These are phyloP conservation scores for Sitobion miscanthi DNA, from an alignment of 1,140 invertebrate species.

Conservation along the genomic window DNA sequence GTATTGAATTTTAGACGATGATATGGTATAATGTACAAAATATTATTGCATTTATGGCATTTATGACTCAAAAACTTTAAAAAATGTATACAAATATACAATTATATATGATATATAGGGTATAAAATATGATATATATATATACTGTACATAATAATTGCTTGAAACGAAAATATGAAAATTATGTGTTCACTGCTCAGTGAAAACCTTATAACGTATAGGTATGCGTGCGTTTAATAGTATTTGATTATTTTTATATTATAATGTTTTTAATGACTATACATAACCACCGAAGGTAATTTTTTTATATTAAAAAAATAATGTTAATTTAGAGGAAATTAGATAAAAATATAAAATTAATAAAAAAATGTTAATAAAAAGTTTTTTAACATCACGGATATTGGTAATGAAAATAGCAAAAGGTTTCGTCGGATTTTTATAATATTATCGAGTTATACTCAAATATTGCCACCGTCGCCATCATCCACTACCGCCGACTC, in stretches of 20 bases:
- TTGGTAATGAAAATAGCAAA: background rate
- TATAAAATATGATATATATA: background rate
- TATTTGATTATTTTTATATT: conserved; percentile 5
- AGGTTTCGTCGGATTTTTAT: conserved; percentile 16
- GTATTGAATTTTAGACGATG: background rate
- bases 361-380: background rate
- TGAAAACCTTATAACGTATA: background rate
- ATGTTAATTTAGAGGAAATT: conserved; percentile 2
- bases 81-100: background rate
- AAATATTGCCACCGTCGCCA: background rate
- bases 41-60: background rate
- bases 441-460: background rate
- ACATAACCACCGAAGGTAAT: background rate
- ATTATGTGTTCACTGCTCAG: background rate
- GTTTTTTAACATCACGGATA: background rate
- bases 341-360: background rate
- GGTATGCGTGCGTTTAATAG: background rate
- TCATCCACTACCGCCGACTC: background rate
- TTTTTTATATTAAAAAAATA: background rate
- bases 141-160: background rate
- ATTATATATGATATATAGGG: background rate
- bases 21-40: background rate
- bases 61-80: background rate
- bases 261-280: background rate
- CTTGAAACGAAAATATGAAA: background rate